A percentile compares a stretch with the other conserved stretches of the same genome.
These are phyloP conservation scores for Tipula unca DNA, from an alignment of 2,888 invertebrate genomes.

Conservation along the genomic window DNA sequence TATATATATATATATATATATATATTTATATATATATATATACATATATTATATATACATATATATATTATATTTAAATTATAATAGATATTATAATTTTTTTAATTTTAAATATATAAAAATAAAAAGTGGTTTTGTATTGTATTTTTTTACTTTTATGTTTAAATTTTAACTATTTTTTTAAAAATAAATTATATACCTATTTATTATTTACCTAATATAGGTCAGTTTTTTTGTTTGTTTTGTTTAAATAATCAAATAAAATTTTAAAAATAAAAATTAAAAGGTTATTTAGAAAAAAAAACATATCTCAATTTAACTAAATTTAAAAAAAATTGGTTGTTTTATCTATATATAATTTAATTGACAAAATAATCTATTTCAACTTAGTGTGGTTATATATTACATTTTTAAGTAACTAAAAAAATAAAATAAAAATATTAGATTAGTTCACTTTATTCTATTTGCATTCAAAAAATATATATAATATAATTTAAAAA, in stretches of 20 bases:
- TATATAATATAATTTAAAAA: background rate
- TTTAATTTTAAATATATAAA: background rate
- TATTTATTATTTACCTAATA: background rate
- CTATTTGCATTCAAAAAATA: background rate
- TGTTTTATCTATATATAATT: background rate
- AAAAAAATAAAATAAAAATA: background rate
- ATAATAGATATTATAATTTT: background rate
- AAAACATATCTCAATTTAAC: background rate
- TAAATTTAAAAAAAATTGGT: background rate
- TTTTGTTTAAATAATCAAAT: background rate
- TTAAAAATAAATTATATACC: background rate
- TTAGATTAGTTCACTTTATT: background rate
- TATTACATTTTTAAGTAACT: slow-evolving; percentile 1
- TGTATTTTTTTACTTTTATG: background rate
- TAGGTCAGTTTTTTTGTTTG: background rate
- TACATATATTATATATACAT: background rate
- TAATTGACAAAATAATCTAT: background rate
- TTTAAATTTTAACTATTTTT: background rate
- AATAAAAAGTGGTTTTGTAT: background rate
- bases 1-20: background rate
- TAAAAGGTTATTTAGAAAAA: background rate
- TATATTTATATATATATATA: background rate
- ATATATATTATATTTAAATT: background rate
- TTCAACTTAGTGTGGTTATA: background rate
- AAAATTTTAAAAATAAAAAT: background rate